phyloP scores from a whole-genome alignment of 2,888 invertebrate species.

The Drosophila stalkeri region DNA sequence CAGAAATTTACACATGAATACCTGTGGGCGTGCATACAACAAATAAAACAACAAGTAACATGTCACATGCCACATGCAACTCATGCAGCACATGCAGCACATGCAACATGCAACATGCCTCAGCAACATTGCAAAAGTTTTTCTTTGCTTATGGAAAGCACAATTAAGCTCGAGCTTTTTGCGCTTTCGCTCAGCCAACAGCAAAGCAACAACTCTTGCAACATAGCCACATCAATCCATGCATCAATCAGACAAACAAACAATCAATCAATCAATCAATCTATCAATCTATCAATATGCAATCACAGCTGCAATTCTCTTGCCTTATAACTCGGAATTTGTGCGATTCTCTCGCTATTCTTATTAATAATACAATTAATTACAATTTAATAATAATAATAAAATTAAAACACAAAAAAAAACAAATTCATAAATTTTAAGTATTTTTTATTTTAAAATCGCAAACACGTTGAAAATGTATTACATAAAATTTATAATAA shows the following conservation, averaged over 20 bases:
- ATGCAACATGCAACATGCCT: slow-evolving; percentile 27
- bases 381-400: slow-evolving; percentile 68
- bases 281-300: slow-evolving; percentile 24
- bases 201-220: slow-evolving; percentile 24
- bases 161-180: slow-evolving; percentile 75
- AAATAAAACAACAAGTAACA: slow-evolving; percentile 37
- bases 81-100: slow-evolving; percentile 18
- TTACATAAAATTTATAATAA: slow-evolving; percentile 70
- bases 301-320: slow-evolving; percentile 71
- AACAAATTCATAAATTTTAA: slow-evolving; percentile 46
- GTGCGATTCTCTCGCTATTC: slow-evolving; percentile 53
- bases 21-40: slow-evolving; percentile 83
- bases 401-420: neutral
- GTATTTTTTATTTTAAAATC: slow-evolving; percentile 76
- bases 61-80: slow-evolving; percentile 19
- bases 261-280: slow-evolving; percentile 26
- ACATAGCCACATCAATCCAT: slow-evolving; percentile 24
- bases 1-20: slow-evolving; percentile 84
- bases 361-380: slow-evolving; percentile 68
- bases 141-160: slow-evolving; percentile 58
- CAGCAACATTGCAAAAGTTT: slow-evolving; percentile 24
- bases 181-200: slow-evolving; percentile 58
- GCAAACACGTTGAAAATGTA: slow-evolving; percentile 75
- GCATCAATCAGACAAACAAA: slow-evolving; percentile 25
- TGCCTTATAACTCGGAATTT: slow-evolving; percentile 63